Evolutionary conservation across 2,888 invertebrate genomes (phyloP).

Genomic region (Drosophila mulleri): DNA sequence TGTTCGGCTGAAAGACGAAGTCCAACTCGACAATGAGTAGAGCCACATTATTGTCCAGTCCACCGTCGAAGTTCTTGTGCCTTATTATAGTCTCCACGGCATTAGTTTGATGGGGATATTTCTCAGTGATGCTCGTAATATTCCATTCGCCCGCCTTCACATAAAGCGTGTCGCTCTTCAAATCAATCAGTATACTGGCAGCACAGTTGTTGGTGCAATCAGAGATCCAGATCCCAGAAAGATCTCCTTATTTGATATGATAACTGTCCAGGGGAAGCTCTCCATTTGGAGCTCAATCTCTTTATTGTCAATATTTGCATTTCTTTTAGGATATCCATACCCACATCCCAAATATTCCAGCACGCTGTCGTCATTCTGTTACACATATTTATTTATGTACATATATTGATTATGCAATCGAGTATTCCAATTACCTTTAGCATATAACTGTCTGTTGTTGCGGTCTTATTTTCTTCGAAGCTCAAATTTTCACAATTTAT

Average conservation of each 20-base stretch:
- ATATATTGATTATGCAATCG: too few relatives aligned
- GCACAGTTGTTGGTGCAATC: constrained; percentile 32
- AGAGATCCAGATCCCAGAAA: constrained; percentile 29
- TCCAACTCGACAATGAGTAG: background rate
- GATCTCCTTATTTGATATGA: background rate
- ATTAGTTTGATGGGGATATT: background rate
- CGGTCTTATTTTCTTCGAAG: background rate
- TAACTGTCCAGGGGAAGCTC: constrained; percentile 40
- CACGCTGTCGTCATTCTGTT: background rate
- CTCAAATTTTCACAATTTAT: too few relatives aligned
- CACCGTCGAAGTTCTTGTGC: constrained; percentile 4
- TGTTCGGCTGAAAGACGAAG: constrained; percentile 26
- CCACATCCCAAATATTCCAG: constrained; percentile 20
- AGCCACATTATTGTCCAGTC: constrained; percentile 17
- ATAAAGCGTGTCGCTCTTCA: background rate
- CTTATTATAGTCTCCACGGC: background rate
- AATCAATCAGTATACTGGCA: background rate
- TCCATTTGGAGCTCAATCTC: constrained; percentile 3
- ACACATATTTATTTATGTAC: background rate
- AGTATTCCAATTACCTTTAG: background rate
- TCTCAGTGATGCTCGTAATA: background rate
- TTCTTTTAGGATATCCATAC: background rate
- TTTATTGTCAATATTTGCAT: too few relatives aligned
- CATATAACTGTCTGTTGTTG: too few relatives aligned
- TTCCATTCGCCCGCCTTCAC: constrained; percentile 47